Base-by-base conservation (phyloP, 2,888 invertebrate genomes). In the Salticus scenicus region DNA sequence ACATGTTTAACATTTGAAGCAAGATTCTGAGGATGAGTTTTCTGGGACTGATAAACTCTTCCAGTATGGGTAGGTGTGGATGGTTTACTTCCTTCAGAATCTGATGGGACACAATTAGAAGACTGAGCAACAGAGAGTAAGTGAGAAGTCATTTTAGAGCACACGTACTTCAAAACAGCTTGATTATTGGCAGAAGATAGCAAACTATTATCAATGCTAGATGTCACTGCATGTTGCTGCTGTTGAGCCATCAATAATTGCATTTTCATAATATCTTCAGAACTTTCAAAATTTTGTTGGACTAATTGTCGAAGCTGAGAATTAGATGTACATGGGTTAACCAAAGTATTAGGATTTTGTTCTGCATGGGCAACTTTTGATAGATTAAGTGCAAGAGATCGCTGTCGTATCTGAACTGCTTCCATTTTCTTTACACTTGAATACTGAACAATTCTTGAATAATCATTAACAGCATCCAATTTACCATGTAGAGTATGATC, bases 371-470 rank as follows among this genome's bases (percentile, higher is more conserved):
- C 28, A 8, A 78, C 69, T 17, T 73, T 47, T n/a, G 86, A 80
- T 1, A 84, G 69, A 64, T 84, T 76, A 7, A 84, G 24, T 42
- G 77, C 78, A 31, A 86, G 71, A 17, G 86, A 86, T 42, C 86
- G 71, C 30, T 80, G 86, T 1, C 71, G 75, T 41, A 86, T 86
- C 42, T 86, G 86, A 33, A 86, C 86, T 37, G 86, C 74, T 42
- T 86, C 78, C 86, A 86, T 86, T 72, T 86, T 77, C 69, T 86
- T 86, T 7, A 86, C 86, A 57, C 86, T 80, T 20, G 86, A 75
- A 72, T 75, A 75, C 37, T 80, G 79, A 0, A 86, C 86, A 67
- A 86, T 74, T 30, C 69, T 79, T 41, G 86, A 75, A 30, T 86
- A 86, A 64, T 86, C 85, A 37, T 78, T 78, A 10, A 78, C 73